phyloP scores from a whole-genome alignment of 2,113 vertebrate genomes.

The Ginglymostoma cirratum region DNA sequence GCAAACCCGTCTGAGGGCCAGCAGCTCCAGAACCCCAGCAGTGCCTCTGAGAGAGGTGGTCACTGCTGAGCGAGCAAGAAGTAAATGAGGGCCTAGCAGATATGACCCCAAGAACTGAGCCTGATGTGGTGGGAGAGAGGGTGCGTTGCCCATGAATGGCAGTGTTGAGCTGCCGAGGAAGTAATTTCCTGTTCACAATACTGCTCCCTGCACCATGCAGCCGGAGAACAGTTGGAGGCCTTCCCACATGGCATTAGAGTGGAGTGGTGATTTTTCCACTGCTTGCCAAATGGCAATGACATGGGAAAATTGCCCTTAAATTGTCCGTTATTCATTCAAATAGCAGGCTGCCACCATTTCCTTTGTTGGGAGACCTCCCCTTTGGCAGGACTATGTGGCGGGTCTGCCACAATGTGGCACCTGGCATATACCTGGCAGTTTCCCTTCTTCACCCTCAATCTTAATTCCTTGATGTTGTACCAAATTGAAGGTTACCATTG shows the following conservation, averaged over 20 bases:
- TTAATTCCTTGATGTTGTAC: background rate
- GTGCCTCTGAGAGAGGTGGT: background rate
- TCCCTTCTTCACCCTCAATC: too few relatives aligned
- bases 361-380: background rate
- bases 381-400: too few relatives aligned
- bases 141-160: too few relatives aligned
- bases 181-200: background rate
- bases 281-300: background rate
- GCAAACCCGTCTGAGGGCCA: background rate
- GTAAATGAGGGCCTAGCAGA: background rate
- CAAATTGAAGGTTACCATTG: background rate
- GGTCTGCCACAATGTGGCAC: too few relatives aligned
- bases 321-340: background rate
- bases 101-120: too few relatives aligned
- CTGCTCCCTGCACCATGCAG: background rate
- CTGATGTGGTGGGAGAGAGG: too few relatives aligned
- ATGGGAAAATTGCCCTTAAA: background rate
- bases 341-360: background rate
- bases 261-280: too few relatives aligned
- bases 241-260: background rate
- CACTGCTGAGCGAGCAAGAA: background rate
- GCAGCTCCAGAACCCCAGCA: background rate
- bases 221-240: background rate
- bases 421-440: too few relatives aligned
- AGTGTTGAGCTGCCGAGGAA: background rate